Base-by-base conservation (phyloP, 2,113 vertebrate species). In the Callaeas wilsoni region DNA sequence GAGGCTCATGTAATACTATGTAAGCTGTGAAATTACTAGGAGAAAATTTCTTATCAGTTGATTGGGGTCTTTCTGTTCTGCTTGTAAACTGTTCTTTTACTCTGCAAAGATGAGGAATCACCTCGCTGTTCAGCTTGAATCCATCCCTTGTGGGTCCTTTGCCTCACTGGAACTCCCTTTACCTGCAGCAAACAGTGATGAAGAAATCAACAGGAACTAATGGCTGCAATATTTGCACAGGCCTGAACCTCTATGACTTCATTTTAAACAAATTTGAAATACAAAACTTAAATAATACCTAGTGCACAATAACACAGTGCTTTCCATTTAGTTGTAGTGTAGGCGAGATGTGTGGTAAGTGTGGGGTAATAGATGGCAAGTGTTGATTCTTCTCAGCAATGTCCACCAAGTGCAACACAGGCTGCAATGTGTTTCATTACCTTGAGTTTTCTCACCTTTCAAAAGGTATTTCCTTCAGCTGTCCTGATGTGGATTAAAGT, bases 391-490 rank as follows among this genome's bases (percentile, higher is more conserved):
- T 92, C 55, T 76, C 25, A 26, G 39, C 42, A 44, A 5, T 1
- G 3, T 76, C 50, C 0, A 1, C 33, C 41, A 27, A 82, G 21
- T 50, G 59, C 2, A 4, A 47, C 10, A 18, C 2, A 7, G 10
- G 16, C 63, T 4, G 2, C 39, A 32, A 30, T 71, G 20, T 41
- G 33, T 46, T 92, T 50, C 46, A n/a, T 57, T 69, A 49, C 32
- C 59, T 50, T 33, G 70, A 69, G n/a, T 63, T 74, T 74, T 82
- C n/a, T 94, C 33, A 33, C 19, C 32, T 83, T 82, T 76, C 55
- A 47, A 35, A 75, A 87, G 13, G 27, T 78, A 13, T 37, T 86
- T 73, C 80, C 41, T 74, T 27, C 35, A 69, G 10, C 35, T 65
- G 13, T 50, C 27, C n/a, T 69, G 65, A 42, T 65, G 19, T 42